Percentiles rank a stretch among this genome's conserved stretches.
These are phyloP conservation scores for Dipodomys spectabilis DNA, from an alignment of 2,113 vertebrate species.

Conservation along the genomic window DNA sequence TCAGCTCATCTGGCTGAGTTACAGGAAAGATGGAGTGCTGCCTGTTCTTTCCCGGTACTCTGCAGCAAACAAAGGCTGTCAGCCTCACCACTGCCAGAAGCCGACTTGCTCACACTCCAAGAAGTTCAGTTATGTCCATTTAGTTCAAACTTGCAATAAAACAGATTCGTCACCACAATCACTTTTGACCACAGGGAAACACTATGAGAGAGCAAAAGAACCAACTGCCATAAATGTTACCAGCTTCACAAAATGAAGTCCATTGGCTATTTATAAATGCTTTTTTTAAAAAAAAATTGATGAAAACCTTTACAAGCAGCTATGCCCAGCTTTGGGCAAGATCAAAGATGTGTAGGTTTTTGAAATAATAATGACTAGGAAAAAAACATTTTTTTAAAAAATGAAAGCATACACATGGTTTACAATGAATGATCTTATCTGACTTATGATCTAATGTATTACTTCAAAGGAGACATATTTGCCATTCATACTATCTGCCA, in stretches of 20 bases:
- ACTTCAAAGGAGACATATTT: slow-evolving; percentile 1
- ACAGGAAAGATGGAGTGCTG: slow-evolving; percentile 59
- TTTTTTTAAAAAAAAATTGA: not conserved
- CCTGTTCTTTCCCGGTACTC: slow-evolving; percentile 10
- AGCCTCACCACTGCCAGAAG: not conserved
- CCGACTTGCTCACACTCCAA: not conserved
- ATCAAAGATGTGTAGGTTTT: not conserved
- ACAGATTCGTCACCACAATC: slow-evolving; percentile 66
- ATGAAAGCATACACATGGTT: not conserved
- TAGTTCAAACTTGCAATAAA: slow-evolving; percentile 69
- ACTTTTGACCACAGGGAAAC: slow-evolving; percentile 58
- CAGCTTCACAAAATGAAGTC: slow-evolving; percentile 62
- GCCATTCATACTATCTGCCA: not conserved
- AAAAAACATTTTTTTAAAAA: not conserved
- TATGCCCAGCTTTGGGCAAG: not conserved
- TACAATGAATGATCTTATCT: not conserved
- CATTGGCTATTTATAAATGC: slow-evolving; percentile 44
- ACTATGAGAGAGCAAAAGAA: slow-evolving; percentile 18
- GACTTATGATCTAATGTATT: not conserved
- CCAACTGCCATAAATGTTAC: slow-evolving; percentile 17
- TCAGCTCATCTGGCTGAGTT: slow-evolving; percentile 68
- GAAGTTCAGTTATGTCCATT: slow-evolving; percentile 64
- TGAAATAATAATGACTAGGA: not conserved
- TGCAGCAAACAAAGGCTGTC: slow-evolving; percentile 63
- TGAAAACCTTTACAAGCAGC: slow-evolving; percentile 13